Percentiles rank a stretch among this genome's conserved stretches.
Conservation (phyloP, 2,113 vertebrate genomes). For the Eulemur macaco region DNA sequence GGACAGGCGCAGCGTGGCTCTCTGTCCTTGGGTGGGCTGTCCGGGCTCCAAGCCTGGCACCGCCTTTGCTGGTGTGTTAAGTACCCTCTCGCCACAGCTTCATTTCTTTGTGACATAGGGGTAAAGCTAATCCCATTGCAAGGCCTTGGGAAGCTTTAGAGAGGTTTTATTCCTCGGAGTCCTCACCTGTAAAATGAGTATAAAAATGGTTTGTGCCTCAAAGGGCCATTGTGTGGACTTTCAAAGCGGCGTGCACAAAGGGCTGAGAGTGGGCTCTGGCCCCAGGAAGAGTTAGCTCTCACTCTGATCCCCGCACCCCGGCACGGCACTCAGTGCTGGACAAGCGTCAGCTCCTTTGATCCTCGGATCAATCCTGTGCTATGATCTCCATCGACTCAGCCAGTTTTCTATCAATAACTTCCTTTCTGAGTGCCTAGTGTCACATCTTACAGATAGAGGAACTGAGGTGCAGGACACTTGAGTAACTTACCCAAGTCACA, state of each 20-base stretch:
- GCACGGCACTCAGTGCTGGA: fast-evolving
- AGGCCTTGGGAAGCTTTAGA: not conserved
- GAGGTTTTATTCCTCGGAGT: not conserved
- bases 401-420: not conserved
- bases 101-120: not conserved
- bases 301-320: not conserved
- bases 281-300: not conserved
- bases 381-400: not conserved
- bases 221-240: not conserved
- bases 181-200: not conserved
- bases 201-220: not conserved
- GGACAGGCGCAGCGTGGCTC: not conserved
- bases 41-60: not conserved
- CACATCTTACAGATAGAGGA: not conserved
- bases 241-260: fast-evolving
- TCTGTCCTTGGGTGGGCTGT: too few relatives aligned
- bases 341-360: not conserved
- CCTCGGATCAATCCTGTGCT: not conserved
- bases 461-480: not conserved
- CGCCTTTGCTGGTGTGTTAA: not conserved
- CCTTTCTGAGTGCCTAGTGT: not conserved
- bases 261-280: not conserved
- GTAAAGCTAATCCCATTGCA: not conserved
- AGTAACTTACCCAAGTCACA: not conserved
- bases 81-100: not conserved